Conservation (phyloP, 1,140 invertebrate species). For the Mamestra configurata region DNA sequence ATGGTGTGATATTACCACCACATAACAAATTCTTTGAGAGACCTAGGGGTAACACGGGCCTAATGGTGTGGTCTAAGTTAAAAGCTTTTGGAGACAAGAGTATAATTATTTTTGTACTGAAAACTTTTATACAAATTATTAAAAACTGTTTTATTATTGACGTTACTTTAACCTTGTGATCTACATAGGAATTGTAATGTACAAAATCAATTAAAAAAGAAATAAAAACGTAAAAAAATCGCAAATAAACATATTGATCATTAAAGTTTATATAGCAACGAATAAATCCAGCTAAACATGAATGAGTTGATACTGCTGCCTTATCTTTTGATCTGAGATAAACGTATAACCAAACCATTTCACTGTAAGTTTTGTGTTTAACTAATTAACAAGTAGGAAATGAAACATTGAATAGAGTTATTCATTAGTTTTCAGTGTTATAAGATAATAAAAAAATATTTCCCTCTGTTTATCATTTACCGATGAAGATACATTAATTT, state of each 20-base stretch:
- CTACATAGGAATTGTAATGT: no score
- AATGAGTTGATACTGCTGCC: neutral
- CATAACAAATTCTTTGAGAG: constrained; percentile 38
- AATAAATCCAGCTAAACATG: neutral
- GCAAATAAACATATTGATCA: neutral
- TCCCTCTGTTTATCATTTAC: no score
- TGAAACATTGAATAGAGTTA: no score
- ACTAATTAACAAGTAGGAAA: neutral
- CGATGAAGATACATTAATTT: no score
- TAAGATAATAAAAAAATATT: neutral
- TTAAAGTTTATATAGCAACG: neutral
- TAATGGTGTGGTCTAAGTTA: constrained; percentile 11
- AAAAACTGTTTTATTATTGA: no score
- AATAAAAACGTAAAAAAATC: neutral
- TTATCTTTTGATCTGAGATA: neutral
- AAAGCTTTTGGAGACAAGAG: neutral
- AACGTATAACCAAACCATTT: neutral
- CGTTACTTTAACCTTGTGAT: no score
- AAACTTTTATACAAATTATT: no score
- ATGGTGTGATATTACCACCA: constrained; percentile 16
- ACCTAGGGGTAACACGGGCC: constrained; percentile 13
- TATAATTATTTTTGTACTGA: no score
- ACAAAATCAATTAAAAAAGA: neutral
- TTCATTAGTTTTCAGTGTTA: neutral
- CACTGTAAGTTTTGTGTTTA: neutral